A percentile compares a stretch with the other conserved stretches of the same genome.
These are phyloP conservation scores for Bhutanitis thaidina DNA, from an alignment of 2,888 invertebrate genomes.

Conservation along the genomic window DNA sequence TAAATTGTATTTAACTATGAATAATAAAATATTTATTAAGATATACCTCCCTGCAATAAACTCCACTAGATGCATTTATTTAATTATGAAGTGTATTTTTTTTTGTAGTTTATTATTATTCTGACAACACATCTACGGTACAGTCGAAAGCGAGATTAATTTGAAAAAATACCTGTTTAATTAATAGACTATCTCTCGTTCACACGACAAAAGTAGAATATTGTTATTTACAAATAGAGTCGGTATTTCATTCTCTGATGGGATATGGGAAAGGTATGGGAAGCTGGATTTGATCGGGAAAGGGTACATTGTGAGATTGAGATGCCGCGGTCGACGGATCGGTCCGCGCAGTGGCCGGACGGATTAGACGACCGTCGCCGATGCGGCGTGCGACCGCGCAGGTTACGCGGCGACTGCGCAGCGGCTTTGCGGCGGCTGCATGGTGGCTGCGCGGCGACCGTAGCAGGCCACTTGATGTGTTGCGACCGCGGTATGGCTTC, in stretches of 20 bases:
- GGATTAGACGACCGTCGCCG: slow-evolving; percentile 47
- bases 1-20: slow-evolving; percentile 73
- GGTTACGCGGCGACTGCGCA: slow-evolving; percentile 29
- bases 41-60: slow-evolving; percentile 75
- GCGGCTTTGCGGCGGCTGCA: slow-evolving; percentile 33
- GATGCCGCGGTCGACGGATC: slow-evolving; percentile 63
- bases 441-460: slow-evolving; percentile 26
- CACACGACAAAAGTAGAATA: slow-evolving; percentile 77
- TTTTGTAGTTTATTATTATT: slow-evolving; percentile 74
- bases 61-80: slow-evolving; percentile 73
- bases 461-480: slow-evolving; percentile 30
- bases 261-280: slow-evolving; percentile 35
- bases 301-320: slow-evolving; percentile 39
- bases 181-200: slow-evolving; percentile 76
- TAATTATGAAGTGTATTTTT: slow-evolving; percentile 74
- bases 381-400: slow-evolving; percentile 39
- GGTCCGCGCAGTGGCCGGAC: slow-evolving; percentile 49
- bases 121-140: slow-evolving; percentile 80
- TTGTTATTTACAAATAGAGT: slow-evolving; percentile 77
- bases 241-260: slow-evolving; percentile 34
- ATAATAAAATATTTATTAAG: slow-evolving; percentile 72
- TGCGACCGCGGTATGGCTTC: slow-evolving; percentile 16
- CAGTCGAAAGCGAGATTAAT: slow-evolving; percentile 79
- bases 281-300: slow-evolving; percentile 29
- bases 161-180: slow-evolving; percentile 79